phyloP scores from a whole-genome alignment of 2,113 vertebrate genomes.

The Pomatostomus ruficeps region DNA sequence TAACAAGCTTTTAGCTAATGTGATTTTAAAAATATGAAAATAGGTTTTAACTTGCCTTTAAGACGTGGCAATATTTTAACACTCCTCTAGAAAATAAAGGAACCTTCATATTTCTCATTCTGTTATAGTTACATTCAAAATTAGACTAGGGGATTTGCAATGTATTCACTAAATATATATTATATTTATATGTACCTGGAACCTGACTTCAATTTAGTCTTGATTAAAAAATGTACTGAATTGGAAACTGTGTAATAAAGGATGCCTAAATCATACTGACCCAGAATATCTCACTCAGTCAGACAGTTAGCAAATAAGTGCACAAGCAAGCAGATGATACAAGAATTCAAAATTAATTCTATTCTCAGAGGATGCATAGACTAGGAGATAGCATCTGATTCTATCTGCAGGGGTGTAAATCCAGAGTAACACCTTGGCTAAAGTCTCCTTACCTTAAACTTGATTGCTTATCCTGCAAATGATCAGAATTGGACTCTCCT shows the following conservation, averaged over 20 bases:
- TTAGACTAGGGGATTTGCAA: neutral
- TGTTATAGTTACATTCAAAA: slow-evolving; percentile 17
- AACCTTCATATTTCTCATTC: neutral
- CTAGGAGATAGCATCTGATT: slow-evolving; percentile 31
- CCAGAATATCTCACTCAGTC: slow-evolving; percentile 58
- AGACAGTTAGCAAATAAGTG: slow-evolving; percentile 63
- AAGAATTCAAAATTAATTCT: slow-evolving; percentile 68
- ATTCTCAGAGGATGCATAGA: slow-evolving; percentile 58
- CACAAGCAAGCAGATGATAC: slow-evolving; percentile 57
- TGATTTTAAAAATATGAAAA: slow-evolving; percentile 63
- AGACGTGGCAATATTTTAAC: slow-evolving; percentile 7
- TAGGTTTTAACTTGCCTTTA: slow-evolving; percentile 55
- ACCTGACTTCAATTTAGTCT: slow-evolving; percentile 55
- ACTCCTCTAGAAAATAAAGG: slow-evolving; percentile 26
- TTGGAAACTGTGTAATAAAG: slow-evolving; percentile 65
- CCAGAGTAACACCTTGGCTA: slow-evolving; percentile 14
- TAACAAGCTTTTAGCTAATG: slow-evolving; percentile 69
- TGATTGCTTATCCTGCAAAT: slow-evolving; percentile 9
- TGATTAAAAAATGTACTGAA: slow-evolving; percentile 66
- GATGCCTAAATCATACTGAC: slow-evolving; percentile 54
- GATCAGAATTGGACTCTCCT: slow-evolving; percentile 44
- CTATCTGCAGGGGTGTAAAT: slow-evolving; percentile 43
- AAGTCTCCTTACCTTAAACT: neutral
- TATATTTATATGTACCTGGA: slow-evolving; percentile 45
- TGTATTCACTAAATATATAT: slow-evolving; percentile 29